Conservation (phyloP, 2,797 vertebrate species). For the Chrosomus eos region DNA sequence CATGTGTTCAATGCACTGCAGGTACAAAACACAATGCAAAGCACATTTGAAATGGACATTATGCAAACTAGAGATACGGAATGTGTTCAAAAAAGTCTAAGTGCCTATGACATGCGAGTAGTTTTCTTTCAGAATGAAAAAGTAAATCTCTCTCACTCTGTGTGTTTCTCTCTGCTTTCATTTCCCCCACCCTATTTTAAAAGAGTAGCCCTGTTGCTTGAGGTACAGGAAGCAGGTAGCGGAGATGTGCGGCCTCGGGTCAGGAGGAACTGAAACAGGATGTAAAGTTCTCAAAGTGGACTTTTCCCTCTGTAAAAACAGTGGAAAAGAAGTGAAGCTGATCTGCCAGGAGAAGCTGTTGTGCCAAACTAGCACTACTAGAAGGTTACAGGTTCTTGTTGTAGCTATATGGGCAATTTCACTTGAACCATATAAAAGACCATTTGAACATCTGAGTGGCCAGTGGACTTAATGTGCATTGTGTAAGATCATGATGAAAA, state of each 20-base stretch:
- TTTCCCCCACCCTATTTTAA: neutral
- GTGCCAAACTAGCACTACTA: constrained; percentile 21
- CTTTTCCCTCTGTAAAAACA: constrained; percentile 35
- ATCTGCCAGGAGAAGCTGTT: constrained; percentile 18
- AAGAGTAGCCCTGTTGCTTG: constrained; percentile 44
- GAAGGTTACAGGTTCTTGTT: neutral
- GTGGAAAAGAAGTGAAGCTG: constrained; percentile 26
- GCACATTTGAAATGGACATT: constrained; percentile 5
- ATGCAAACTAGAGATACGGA: constrained; percentile 17
- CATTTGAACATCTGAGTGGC: neutral
- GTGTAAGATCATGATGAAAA: neutral
- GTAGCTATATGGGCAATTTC: neutral
- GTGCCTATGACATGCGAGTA: neutral
- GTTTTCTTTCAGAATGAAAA: neutral
- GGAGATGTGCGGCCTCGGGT: constrained; percentile 19
- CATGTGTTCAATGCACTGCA: constrained; percentile 39
- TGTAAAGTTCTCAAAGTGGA: constrained; percentile 13
- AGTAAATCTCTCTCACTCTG: neutral
- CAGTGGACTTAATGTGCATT: neutral
- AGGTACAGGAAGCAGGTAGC: constrained; percentile 61
- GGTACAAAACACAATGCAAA: constrained; percentile 32
- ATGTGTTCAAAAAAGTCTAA: neutral
- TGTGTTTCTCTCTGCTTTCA: neutral
- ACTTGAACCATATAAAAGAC: neutral
- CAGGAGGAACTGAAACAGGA: constrained; percentile 50